Base-by-base conservation (phyloP, 2,797 vertebrate species). In the Sandelia bainsii region DNA sequence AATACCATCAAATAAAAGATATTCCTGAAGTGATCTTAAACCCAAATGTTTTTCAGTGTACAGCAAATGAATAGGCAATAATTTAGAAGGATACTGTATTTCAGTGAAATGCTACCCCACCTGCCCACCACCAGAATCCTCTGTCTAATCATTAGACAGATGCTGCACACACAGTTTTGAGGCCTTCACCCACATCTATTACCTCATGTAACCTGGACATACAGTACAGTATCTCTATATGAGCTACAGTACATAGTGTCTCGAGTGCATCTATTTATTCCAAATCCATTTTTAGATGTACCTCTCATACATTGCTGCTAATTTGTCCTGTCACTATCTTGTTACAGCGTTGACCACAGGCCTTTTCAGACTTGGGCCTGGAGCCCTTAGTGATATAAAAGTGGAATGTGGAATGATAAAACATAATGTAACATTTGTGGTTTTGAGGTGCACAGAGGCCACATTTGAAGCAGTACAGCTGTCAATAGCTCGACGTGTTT, bases 311-410 rank as follows among this genome's bases (percentile, higher is more conserved):
- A 49, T 23, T 49, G 46, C 11, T 49, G 16, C 48, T 63, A 40
- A 63, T 51, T 13, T n/a, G 34, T 20, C 9, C 10, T n/a, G 12
- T 62, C 44, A 61, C 27, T 46, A 48, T 61, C 48, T 39, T 40
- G 34, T 52, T 51, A 25, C 61, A 19, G 29, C 23, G 12, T 37
- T 50, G 20, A 62, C 19, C 12, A 34, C 61, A 50, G 32, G 32
- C n/a, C 3, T 48, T 11, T 48, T 48, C n/a, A 48, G 1, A 48
- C 46, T 11, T 48, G 3, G 46, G 11, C 20, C 5, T 22, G n/a
- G 20, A 12, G 5, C 19, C 8, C 17, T n/a, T n/a, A n/a, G 11
- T 23, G 1, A 50, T 22, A 13, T 23, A 25, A 25, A 13, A 50
- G 11, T 50, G n/a, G n/a, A n/a, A n/a, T n/a, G 22, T 50, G 20